A percentile compares a stretch with the other conserved stretches of the same genome.
Conservation (phyloP, 2,797 vertebrate species). For the Lacerta agilis region DNA sequence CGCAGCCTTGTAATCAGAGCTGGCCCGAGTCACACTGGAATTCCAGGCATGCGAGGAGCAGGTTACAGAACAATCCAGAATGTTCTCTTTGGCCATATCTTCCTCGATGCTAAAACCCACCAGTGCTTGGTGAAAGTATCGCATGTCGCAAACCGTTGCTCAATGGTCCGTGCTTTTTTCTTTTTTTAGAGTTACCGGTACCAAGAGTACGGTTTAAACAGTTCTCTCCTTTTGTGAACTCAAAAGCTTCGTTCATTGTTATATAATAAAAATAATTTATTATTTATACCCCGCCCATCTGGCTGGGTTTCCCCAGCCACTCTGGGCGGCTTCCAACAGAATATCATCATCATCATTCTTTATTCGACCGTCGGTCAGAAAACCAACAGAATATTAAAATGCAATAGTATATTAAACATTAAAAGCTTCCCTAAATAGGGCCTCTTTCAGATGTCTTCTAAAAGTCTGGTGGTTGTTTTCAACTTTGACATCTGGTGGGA, state of each 20-base stretch:
- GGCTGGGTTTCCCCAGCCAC: too few relatives aligned
- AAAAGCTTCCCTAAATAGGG: too few relatives aligned
- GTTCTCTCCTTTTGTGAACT: too few relatives aligned
- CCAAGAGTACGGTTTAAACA: not conserved
- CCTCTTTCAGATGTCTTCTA: too few relatives aligned
- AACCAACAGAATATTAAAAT: too few relatives aligned
- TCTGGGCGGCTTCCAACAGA: too few relatives aligned
- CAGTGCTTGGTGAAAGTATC: not conserved
- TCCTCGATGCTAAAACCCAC: not conserved
- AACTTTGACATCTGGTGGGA: too few relatives aligned
- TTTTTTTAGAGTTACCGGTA: not conserved
- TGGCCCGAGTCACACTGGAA: not conserved
- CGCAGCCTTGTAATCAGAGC: not conserved
- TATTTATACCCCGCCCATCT: too few relatives aligned
- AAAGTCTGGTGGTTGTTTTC: too few relatives aligned
- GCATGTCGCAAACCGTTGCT: not conserved
- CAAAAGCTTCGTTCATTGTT: not conserved
- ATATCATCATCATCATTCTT: too few relatives aligned
- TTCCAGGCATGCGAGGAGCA: not conserved
- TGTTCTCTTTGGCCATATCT: conserved; percentile 12
- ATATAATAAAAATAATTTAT: not conserved
- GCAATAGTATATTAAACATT: too few relatives aligned
- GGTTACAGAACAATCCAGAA: conserved; percentile 22
- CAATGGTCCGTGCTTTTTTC: not conserved
- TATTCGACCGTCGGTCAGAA: too few relatives aligned